Evolutionary conservation across 2,113 vertebrate genomes (phyloP), one percentile per base, ranked within the genome.

Genomic region (Microtus montanus): DNA sequence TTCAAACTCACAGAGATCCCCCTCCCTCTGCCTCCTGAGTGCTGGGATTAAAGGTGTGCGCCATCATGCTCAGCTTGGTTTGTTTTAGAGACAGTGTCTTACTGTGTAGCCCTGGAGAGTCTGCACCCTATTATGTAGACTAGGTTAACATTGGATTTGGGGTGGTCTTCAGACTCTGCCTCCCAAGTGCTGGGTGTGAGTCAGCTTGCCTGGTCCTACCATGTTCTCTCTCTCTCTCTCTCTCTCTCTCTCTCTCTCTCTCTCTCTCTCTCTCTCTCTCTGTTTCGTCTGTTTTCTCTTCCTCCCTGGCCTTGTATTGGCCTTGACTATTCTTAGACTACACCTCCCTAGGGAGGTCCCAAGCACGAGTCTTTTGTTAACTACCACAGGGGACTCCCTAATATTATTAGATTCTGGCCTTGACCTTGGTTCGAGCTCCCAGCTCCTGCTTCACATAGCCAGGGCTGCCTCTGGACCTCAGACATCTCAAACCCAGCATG

Each of bases 251-350:
- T 63, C 22, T 63, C 61, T 63, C 61, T 63, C 22, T 63, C 61
- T 63, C 61, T 63, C 22, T 63, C 54, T 58, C 54, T 66, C 64
- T 68, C 64, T 66, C 64, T 92, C 20, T 35, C 7, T n/a, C 61
- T 28, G 49, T 52, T 78, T 74, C 52, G 75, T 58, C 79, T 90
- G 44, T 78, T 93, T 95, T 89, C 44, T n/a, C 8, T n/a, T 90
- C 26, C 61, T 86, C 54, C 49, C 35, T 64, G 33, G 30, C n/a
- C 91, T 93, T 93, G 22, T 12, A 35, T 41, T 66, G 64, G 26
- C 38, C 74, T 63, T 19, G 0, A 12, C 49, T 58, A 15, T 63
- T 87, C 44, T 41, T 80, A 61, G 17, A 66, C 3, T 63, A 4
- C 73, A 6, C 7, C 15, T 79, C 54, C 68, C 58, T 70, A 11